Base-by-base conservation (phyloP, 37 sponge, comb jelly and placozoan genomes). In the Spongilla lacustris region DNA sequence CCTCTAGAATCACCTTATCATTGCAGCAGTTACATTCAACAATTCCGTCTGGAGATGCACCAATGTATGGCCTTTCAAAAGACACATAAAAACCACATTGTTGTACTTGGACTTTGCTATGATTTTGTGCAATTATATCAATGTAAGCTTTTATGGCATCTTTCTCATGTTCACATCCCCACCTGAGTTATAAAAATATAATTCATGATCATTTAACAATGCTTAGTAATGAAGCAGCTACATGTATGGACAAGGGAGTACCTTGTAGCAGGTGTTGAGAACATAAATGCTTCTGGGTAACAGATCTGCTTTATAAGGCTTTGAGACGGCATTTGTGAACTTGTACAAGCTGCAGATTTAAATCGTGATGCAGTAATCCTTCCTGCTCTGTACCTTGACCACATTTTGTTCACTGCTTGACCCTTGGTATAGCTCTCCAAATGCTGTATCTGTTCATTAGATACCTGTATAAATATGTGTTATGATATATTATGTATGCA, bases 151-250 rank as follows among this genome's bases (percentile, higher is more conserved):
- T 26, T 24, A 75, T 30, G 13, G 89, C 89, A 32, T 68, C 50
- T 38, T 48, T 76, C 83, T 88, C 89, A 83, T 88, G 89, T n/a
- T 75, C 83, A 76, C 79, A 84, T 24, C 89, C 89, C 89, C 89
- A 89, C 31, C 50, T 82, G 31, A 27, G 67, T 68, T 29, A 68
- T 23, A 33, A 68, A 24, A 32, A 69, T 34, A 70, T 38, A 17
- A 70, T 38, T 71, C 37, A 78, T 24, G 19, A 33, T 38, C 46
- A 26, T 37, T 38, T 22, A 78, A 21, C 28, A 33, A 78, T 46
- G 26, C 28, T 46, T 49, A 19, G 26, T 19, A 69, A 25, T 69
- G 28, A 69, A 30, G 26, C 26, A 69, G 71, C 26, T 69, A 28
- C 71, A 69, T 69, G 71, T 75, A 28, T 75, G 30, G 30, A 75